A percentile compares a stretch with the other conserved stretches of the same genome.
Conservation (phyloP, 2,797 vertebrate species). For the Melopsittacus undulatus region DNA sequence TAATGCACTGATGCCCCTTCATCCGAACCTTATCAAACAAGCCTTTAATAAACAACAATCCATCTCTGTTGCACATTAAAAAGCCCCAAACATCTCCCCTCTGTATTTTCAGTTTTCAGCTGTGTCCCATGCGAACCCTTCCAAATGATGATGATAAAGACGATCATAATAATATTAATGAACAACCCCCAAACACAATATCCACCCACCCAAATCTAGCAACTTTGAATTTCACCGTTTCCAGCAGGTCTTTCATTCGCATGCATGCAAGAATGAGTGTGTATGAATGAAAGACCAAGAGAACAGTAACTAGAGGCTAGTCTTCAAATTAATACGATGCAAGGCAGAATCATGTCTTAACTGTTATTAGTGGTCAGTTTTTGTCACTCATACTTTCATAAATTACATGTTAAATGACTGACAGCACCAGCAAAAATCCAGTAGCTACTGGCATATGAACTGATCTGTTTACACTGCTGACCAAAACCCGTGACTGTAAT, state of each 20-base stretch:
- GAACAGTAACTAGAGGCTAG: background rate
- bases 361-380: background rate
- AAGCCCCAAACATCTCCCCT: background rate
- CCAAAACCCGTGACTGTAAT: background rate
- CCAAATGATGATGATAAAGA: background rate
- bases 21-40: background rate
- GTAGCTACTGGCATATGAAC: background rate
- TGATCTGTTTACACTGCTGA: background rate
- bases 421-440: background rate
- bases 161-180: background rate
- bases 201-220: background rate
- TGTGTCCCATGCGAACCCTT: background rate
- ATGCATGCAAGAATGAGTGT: background rate
- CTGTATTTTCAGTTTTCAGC: background rate
- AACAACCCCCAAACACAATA: background rate
- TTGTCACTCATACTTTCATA: background rate
- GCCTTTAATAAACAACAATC: background rate
- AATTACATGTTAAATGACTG: background rate
- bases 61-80: background rate
- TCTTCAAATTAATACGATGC: background rate
- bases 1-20: fast-evolving
- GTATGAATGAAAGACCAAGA: background rate
- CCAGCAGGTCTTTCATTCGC: background rate
- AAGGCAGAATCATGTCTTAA: background rate
- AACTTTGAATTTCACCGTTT: background rate